phyloP scores from a whole-genome alignment of 92 coral and sea anemone genomes.

The Porites divaricata region DNA sequence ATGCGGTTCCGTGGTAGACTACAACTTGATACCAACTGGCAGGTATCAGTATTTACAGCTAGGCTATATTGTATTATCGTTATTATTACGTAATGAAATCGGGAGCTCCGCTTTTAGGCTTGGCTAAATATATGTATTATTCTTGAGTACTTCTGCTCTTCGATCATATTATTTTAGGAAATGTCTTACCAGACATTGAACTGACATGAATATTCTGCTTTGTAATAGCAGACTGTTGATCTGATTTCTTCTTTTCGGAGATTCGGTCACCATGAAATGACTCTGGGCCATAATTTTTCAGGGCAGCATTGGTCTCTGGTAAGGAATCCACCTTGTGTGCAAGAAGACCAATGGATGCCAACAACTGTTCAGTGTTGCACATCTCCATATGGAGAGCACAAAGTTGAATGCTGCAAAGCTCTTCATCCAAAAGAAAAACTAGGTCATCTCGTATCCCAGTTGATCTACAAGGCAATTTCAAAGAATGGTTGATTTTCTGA shows the following conservation, averaged over 20 bases:
- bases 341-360: constrained; percentile 43
- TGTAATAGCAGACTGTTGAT: constrained; percentile 44
- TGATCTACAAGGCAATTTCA: constrained; percentile 17
- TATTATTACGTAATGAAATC: no score
- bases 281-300: constrained; percentile 47
- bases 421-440: constrained; percentile 51
- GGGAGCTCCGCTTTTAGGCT: no score
- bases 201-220: constrained; percentile 54
- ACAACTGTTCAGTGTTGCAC: no score
- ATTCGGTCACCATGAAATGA: constrained; percentile 45
- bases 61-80: no score
- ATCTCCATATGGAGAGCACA: constrained; percentile 27
- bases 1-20: no score
- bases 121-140: no score
- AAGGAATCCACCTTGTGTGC: constrained; percentile 51
- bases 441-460: constrained; percentile 60
- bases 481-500: no score
- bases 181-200: constrained; percentile 35
- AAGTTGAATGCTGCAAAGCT: constrained; percentile 44
- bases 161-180: no score
- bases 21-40: no score
- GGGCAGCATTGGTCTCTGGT: constrained; percentile 28
- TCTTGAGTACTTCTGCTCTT: no score
- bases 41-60: no score
- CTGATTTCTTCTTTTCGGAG: constrained; percentile 31